These are phyloP conservation scores for Cabera pusaria DNA, from an alignment of 2,888 invertebrate species.

Conservation along the genomic window DNA sequence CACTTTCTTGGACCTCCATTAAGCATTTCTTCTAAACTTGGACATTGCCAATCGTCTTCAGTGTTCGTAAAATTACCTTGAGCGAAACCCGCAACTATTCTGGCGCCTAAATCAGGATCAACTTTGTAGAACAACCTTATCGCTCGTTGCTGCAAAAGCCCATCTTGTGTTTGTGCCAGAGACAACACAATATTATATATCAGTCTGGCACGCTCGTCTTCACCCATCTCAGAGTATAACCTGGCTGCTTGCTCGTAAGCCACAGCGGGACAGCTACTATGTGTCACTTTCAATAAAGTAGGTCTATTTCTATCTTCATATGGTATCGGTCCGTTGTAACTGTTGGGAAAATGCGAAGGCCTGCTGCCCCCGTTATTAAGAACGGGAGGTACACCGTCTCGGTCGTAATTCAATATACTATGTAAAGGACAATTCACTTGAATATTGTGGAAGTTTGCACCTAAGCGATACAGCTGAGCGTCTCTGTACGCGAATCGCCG, in stretches of 20 bases:
- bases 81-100: constrained; percentile 14
- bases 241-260: constrained; percentile 92
- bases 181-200: constrained; percentile 90
- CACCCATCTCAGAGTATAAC: constrained; percentile 85
- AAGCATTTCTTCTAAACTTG: no score
- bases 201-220: constrained; percentile 87
- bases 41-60: no score
- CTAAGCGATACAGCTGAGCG: constrained; percentile 91
- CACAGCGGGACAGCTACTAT: no score
- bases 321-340: constrained; percentile 91
- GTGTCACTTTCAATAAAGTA: constrained; percentile 85
- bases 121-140: constrained; percentile 9
- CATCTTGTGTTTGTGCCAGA: constrained; percentile 85
- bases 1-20: no score
- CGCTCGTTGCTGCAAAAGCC: constrained; percentile 58
- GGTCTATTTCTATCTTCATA: constrained; percentile 80
- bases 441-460: constrained; percentile 93
- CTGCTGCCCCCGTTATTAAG: constrained; percentile 90
- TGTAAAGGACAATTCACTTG: constrained; percentile 95
- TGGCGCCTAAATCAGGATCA: constrained; percentile 15
- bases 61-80: no score
- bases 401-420: constrained; percentile 88
- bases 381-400: constrained; percentile 90
- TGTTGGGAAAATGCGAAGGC: constrained; percentile 97
- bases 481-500: constrained; percentile 92